Evolutionary conservation across 2,113 vertebrate genomes (phyloP).

Genomic region (Pelobates fuscus): DNA sequence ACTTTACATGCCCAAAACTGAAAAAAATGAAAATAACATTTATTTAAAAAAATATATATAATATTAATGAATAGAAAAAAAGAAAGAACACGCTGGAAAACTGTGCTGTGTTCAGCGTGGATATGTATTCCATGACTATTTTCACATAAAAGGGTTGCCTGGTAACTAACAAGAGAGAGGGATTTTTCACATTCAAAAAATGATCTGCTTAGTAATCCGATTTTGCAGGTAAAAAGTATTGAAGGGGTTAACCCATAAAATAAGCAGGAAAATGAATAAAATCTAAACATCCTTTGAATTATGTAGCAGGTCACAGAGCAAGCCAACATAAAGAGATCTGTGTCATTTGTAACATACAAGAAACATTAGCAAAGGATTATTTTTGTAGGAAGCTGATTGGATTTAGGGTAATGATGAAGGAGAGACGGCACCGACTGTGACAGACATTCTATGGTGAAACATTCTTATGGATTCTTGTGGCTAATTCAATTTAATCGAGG

Average conservation of each 20-base stretch:
- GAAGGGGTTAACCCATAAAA: background rate
- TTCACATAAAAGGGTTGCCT: background rate
- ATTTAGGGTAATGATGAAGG: slow-evolving; percentile 45
- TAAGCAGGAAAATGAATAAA: background rate
- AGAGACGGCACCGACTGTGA: slow-evolving; percentile 15
- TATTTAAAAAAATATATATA: too few relatives aligned
- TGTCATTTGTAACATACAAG: slow-evolving; percentile 23
- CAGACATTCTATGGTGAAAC: slow-evolving; percentile 47
- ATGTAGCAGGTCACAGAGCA: background rate
- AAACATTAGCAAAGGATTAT: slow-evolving; percentile 43
- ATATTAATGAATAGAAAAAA: too few relatives aligned
- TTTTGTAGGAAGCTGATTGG: slow-evolving; percentile 35
- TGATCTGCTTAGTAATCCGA: background rate
- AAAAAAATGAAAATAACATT: too few relatives aligned
- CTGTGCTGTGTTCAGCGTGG: too few relatives aligned
- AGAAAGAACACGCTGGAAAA: too few relatives aligned
- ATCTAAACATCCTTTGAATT: background rate
- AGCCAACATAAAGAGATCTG: background rate
- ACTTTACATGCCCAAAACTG: too few relatives aligned
- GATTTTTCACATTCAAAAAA: background rate
- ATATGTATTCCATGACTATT: background rate
- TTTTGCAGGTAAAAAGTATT: background rate
- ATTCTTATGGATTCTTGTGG: slow-evolving; percentile 47
- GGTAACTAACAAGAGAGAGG: background rate
- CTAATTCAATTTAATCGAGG: slow-evolving; percentile 47